phyloP scores from a whole-genome alignment of 2,113 vertebrate genomes.

The Dicerorhinus sumatrensis region DNA sequence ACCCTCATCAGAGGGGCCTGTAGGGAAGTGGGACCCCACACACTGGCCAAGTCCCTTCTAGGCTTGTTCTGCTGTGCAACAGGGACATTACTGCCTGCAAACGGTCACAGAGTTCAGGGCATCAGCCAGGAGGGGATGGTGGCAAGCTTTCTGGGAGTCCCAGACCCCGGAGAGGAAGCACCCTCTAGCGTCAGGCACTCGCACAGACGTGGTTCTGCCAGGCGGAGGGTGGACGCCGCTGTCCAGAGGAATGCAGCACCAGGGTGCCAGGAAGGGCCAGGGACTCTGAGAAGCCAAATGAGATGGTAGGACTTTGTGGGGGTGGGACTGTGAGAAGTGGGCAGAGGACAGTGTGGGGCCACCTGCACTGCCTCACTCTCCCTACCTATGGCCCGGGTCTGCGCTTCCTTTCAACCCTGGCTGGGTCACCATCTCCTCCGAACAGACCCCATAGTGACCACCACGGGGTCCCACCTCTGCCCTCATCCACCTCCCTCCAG shows the following conservation, averaged over 20 bases:
- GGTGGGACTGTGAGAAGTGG: background rate
- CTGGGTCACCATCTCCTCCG: background rate
- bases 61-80: background rate
- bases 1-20: too few species aligned
- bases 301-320: background rate
- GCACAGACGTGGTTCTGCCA: background rate
- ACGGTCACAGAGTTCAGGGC: background rate
- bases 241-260: too few species aligned
- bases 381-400: background rate
- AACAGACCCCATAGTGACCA: background rate
- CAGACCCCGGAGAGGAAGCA: background rate
- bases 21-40: background rate
- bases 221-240: too few species aligned
- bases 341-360: background rate
- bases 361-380: background rate
- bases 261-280: too few species aligned
- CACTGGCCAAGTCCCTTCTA: background rate
- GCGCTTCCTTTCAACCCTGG: background rate
- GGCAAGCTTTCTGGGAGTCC: background rate
- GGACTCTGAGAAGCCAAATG: background rate
- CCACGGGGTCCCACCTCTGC: background rate
- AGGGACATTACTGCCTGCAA: background rate
- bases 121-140: background rate
- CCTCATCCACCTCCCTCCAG: background rate
- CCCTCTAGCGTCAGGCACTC: background rate